Percentiles rank a stretch among this genome's conserved stretches.
Conservation (phyloP, 2,113 vertebrate genomes). For the Lophura nycthemera region DNA sequence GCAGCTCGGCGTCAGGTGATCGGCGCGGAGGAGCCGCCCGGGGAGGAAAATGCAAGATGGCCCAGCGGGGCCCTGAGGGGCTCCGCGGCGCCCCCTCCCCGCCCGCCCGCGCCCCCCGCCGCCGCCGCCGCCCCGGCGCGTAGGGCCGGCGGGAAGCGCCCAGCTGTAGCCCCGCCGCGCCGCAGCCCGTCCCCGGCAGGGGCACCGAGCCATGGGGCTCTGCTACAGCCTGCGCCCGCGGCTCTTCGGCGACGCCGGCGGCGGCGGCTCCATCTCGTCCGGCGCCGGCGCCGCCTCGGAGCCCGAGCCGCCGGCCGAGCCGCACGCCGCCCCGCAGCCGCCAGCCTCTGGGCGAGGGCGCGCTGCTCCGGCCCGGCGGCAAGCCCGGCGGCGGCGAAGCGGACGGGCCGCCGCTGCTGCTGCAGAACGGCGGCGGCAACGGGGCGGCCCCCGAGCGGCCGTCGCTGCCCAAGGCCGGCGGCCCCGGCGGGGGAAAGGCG, state of each 20-base stretch:
- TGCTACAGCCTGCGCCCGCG: slow-evolving; percentile 95
- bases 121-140: not conserved
- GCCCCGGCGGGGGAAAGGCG: slow-evolving; percentile 72
- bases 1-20: slow-evolving; percentile 84
- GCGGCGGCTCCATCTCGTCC: slow-evolving; percentile 76
- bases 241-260: slow-evolving; percentile 89
- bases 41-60: slow-evolving; percentile 86
- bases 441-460: slow-evolving; percentile 74
- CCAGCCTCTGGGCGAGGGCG: slow-evolving; percentile 77
- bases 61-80: slow-evolving; percentile 84
- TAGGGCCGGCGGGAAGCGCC: slow-evolving; percentile 25
- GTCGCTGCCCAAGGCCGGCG: slow-evolving; percentile 47
- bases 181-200: slow-evolving; percentile 8
- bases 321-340: slow-evolving; percentile 75
- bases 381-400: slow-evolving; percentile 76
- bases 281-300: slow-evolving; percentile 78
- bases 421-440: slow-evolving; percentile 82
- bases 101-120: not conserved
- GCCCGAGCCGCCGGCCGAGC: slow-evolving; percentile 76
- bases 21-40: slow-evolving; percentile 55
- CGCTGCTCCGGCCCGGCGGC: slow-evolving; percentile 75
- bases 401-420: slow-evolving; percentile 73
- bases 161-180: not conserved
- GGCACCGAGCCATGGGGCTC: slow-evolving; percentile 87
- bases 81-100: slow-evolving; percentile 72